These are phyloP conservation scores for Parnassius smintheus DNA, from an alignment of 2,888 invertebrate genomes.

Conservation along the genomic window DNA sequence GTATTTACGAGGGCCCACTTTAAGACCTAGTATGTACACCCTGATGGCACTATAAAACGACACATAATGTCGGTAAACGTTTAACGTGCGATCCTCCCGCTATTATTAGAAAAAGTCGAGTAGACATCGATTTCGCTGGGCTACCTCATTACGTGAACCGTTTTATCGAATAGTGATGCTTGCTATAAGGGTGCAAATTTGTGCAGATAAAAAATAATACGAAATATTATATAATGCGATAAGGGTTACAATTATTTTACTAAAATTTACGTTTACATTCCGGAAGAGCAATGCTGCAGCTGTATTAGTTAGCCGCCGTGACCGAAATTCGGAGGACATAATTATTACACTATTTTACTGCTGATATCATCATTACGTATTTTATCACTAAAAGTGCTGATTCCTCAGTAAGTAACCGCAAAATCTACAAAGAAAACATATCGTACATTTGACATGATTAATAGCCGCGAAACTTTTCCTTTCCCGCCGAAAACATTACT, in stretches of 20 bases:
- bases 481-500: conserved; percentile 51
- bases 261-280: no score
- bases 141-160: background rate
- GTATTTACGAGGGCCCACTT: conserved; percentile 71
- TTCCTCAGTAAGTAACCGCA: conserved; percentile 5
- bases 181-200: no score
- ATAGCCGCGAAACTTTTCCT: conserved; percentile 34
- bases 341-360: no score
- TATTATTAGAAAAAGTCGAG: conserved; percentile 34
- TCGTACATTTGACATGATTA: conserved; percentile 24
- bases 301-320: no score
- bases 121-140: conserved; percentile 30
- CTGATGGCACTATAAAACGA: conserved; percentile 66
- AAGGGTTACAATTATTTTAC: no score
- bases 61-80: conserved; percentile 69
- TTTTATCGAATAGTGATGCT: background rate
- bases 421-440: conserved; percentile 21
- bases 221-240: no score
- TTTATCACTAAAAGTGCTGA: no score
- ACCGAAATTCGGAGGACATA: no score
- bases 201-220: no score
- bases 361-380: no score
- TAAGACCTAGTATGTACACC: conserved; percentile 60
- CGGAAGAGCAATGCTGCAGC: no score
- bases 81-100: conserved; percentile 60